phyloP scores from a whole-genome alignment of 2,888 invertebrate genomes.

The Bellardia pandia region DNA sequence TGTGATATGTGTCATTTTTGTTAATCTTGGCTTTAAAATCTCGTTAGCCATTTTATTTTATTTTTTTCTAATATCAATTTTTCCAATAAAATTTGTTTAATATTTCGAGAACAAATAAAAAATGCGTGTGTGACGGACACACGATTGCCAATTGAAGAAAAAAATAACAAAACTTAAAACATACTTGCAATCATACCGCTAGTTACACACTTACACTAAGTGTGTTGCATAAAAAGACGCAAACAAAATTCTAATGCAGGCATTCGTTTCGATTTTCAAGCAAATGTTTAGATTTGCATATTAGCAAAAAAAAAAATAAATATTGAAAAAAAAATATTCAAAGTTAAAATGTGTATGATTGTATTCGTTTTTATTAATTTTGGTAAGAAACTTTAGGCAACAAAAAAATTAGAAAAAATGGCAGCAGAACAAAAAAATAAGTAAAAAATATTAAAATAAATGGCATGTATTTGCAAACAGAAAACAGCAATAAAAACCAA shows the following conservation, averaged over 20 bases:
- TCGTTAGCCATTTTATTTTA: constrained; percentile 70
- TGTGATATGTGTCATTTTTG: constrained; percentile 65
- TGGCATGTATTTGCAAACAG: constrained; percentile 67
- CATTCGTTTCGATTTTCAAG: constrained; percentile 35
- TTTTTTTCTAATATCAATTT: constrained; percentile 18
- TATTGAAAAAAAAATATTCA: constrained; percentile 8
- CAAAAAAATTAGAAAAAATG: constrained; percentile 16
- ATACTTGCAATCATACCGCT: neutral
- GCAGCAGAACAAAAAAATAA: constrained; percentile 28
- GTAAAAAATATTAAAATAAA: constrained; percentile 65
- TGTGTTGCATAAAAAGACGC: constrained; percentile 32
- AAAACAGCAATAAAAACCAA: constrained; percentile 69
- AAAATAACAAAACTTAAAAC: neutral
- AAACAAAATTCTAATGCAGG: constrained; percentile 33
- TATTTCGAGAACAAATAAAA: constrained; percentile 51
- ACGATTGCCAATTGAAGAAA: constrained; percentile 50
- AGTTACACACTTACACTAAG: neutral
- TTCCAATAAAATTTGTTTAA: constrained; percentile 49
- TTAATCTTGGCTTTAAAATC: constrained; percentile 68
- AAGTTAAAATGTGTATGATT: constrained; percentile 13
- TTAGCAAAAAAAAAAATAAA: constrained; percentile 42
- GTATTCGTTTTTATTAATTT: constrained; percentile 40
- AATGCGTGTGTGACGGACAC: constrained; percentile 61
- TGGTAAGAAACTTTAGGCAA: constrained; percentile 30
- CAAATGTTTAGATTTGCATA: constrained; percentile 62